A percentile compares a stretch with the other conserved stretches of the same genome.
Evolutionary conservation across 64 coral and sea anemone genomes (phyloP).

Genomic region (Montipora efflorescens): DNA sequence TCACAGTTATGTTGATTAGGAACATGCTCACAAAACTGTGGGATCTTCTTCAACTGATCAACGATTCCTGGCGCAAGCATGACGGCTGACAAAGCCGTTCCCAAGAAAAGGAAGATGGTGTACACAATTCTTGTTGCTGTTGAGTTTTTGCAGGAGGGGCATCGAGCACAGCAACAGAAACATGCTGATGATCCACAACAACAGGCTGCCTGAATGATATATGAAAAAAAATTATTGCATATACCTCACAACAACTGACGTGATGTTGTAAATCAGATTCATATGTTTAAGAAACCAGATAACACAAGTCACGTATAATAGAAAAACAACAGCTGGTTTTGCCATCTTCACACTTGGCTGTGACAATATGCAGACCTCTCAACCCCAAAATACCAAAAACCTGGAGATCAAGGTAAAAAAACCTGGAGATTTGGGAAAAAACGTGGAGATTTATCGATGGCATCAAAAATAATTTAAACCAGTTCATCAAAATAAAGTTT

Average conservation of each 20-base stretch:
- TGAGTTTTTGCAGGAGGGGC: constrained; percentile 96
- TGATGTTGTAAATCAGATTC: not conserved
- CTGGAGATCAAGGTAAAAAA: too few relatives aligned
- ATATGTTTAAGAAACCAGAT: too few relatives aligned
- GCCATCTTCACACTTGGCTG: too few relatives aligned
- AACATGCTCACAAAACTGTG: constrained; percentile 74
- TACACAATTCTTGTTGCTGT: constrained; percentile 98
- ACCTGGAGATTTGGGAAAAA: too few relatives aligned
- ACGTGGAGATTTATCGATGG: too few relatives aligned
- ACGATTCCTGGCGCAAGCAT: constrained; percentile 92
- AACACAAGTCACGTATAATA: not conserved
- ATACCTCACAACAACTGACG: not conserved
- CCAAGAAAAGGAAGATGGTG: constrained; percentile 89
- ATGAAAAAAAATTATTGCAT: not conserved
- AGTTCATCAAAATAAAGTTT: too few relatives aligned
- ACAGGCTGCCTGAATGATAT: constrained; percentile 82
- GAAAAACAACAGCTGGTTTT: not conserved
- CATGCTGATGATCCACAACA: constrained; percentile 97
- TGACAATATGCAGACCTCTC: too few relatives aligned
- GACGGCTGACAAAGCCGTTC: constrained; percentile 86
- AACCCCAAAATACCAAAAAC: too few relatives aligned
- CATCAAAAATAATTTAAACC: too few relatives aligned
- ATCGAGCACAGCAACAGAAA: constrained; percentile 95
- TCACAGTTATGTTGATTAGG: constrained; percentile 56
- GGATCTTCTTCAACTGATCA: constrained; percentile 84